Percentiles rank a stretch among this genome's conserved stretches.
Conservation (phyloP, 2,888 invertebrate species). For the Trissoscelio sp. region DNA sequence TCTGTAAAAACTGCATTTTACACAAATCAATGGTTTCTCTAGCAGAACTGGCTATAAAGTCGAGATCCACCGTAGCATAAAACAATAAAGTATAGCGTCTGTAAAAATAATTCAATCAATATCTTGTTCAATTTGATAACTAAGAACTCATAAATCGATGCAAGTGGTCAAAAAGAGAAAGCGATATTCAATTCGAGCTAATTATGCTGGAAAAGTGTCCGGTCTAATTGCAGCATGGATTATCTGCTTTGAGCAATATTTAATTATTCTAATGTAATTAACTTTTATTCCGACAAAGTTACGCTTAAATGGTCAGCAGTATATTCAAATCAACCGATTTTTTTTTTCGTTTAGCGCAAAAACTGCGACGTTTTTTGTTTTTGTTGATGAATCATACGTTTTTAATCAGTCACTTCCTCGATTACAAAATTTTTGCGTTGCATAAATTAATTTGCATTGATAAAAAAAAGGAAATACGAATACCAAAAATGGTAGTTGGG, state of each 20-base stretch:
- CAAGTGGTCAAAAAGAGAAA: slow-evolving; percentile 28
- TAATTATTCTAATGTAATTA: slow-evolving; percentile 15
- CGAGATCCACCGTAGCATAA: too few relatives aligned
- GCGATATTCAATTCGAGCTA: slow-evolving; percentile 17
- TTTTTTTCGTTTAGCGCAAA: too few relatives aligned
- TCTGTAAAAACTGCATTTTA: too few relatives aligned
- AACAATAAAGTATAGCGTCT: slow-evolving; percentile 27
- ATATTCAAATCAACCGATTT: neutral
- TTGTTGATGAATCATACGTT: too few relatives aligned
- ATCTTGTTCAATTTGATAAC: slow-evolving; percentile 13
- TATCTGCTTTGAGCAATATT: slow-evolving; percentile 9
- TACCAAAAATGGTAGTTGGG: too few relatives aligned
- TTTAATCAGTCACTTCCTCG: too few relatives aligned
- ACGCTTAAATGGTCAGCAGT: neutral
- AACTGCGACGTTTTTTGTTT: too few relatives aligned
- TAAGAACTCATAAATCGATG: slow-evolving; percentile 3
- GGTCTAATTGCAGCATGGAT: neutral
- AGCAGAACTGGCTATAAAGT: too few relatives aligned
- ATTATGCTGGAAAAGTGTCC: slow-evolving; percentile 24
- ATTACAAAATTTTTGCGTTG: too few relatives aligned
- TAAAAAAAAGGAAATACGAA: too few relatives aligned
- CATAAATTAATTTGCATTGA: too few relatives aligned
- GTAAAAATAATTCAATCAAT: slow-evolving; percentile 50
- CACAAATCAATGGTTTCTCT: too few relatives aligned
- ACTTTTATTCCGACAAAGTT: neutral